Evolutionary conservation across 2,113 vertebrate genomes (phyloP), one percentile per base, ranked within the genome.

Genomic region (Sakesphorus luctuosus): DNA sequence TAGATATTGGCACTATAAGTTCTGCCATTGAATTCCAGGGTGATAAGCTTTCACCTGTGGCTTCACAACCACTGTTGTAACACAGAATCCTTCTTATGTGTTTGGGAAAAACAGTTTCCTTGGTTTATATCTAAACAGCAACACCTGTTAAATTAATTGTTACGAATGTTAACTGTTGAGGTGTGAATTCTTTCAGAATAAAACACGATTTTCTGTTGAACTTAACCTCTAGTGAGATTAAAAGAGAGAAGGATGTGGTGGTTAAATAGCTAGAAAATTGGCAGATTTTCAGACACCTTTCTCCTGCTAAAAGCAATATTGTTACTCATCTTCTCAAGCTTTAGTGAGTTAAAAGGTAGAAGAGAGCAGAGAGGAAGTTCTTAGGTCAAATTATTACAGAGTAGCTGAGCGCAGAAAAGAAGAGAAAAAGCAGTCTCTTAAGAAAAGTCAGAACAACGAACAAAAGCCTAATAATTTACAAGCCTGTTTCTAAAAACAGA

Each of bases 381-480:
- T 62, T 44, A 62, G 33, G 74, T 79, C 44, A 72, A 73, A 77
- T 89, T 73, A 74, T 33, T 69, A 76, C 58, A 4, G 65, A 79
- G 40, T 18, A 93, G 25, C 29, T 84, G 67, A 72, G 46, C 38
- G 73, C 9, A 52, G 56, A 93, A 72, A 69, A 67, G 26, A 72
- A 59, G 26, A 82, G 52, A 33, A 78, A 86, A 88, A 56, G 36
- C 40, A 35, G 18, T 28, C 79, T 87, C 40, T 77, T 23, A 84
- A 86, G 73, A 81, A 65, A 90, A 87, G 65, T 63, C 86, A 86
- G 76, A 86, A 31, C 52, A 63, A 35, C 47, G 65, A 93, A 86
- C 35, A 89, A 93, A 92, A 89, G 35, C 24, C 55, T 16, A 74
- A 74, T 73, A 92, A 93, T 83, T 86, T 87, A 82, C 86, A 89